Percentiles rank a stretch among this genome's conserved stretches.
These are phyloP conservation scores for Myoxocephalus aenaeus DNA, from an alignment of 2,797 vertebrate species.

Conservation along the genomic window DNA sequence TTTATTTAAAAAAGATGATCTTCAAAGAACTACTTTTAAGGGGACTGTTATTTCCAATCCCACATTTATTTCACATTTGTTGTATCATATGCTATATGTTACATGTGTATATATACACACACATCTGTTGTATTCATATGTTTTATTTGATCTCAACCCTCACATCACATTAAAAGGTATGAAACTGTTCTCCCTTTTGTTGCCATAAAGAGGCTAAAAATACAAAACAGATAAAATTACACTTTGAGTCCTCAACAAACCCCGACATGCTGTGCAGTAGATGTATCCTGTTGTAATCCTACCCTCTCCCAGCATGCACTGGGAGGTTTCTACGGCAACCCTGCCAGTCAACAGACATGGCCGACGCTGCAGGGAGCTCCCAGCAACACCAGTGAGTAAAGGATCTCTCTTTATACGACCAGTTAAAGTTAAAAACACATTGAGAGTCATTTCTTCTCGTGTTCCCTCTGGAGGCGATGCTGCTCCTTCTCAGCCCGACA, in stretches of 20 bases:
- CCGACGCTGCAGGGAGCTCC: conserved; percentile 30
- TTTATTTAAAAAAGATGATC: no score
- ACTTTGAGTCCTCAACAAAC: background rate
- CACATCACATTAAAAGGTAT: background rate
- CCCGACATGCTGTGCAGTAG: background rate
- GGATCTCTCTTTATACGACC: background rate
- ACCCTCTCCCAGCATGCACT: conserved; percentile 65
- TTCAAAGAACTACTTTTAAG: background rate
- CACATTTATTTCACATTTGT: no score
- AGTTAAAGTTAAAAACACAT: background rate
- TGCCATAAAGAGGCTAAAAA: background rate
- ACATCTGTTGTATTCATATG: no score
- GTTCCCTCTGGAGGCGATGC: conserved; percentile 18
- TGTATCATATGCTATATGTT: no score
- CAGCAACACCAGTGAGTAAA: conserved; percentile 53
- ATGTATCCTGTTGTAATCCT: conserved; percentile 33
- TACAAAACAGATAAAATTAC: background rate
- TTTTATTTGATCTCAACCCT: background rate
- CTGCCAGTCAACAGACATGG: conserved; percentile 51
- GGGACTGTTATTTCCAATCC: no score
- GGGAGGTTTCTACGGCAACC: conserved; percentile 61
- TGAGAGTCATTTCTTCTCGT: background rate
- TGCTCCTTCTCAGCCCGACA: conserved; percentile 59
- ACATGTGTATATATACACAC: no score
- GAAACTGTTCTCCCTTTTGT: no score